Percentiles rank a stretch among this genome's conserved stretches.
These are phyloP conservation scores for Halocaridina rubra DNA, from an alignment of 2,888 invertebrate species.

Conservation along the genomic window DNA sequence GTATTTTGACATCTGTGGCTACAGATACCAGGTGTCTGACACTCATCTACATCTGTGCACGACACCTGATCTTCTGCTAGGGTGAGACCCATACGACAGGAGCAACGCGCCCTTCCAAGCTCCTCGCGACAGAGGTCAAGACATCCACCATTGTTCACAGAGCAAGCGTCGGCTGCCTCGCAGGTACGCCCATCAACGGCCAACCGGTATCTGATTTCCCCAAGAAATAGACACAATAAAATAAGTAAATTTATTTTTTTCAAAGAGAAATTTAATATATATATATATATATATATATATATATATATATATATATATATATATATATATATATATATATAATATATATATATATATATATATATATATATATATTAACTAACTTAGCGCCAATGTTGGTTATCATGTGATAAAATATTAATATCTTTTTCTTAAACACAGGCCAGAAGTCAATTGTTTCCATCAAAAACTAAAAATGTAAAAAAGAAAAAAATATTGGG, in stretches of 20 bases:
- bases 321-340: neutral
- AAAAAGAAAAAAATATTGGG: too few relatives aligned
- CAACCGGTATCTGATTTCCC: conserved; percentile 23
- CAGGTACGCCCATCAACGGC: conserved; percentile 63
- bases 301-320: neutral
- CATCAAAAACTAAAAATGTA: too few relatives aligned
- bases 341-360: neutral
- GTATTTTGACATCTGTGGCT: conserved; percentile 65
- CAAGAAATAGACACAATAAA: neutral
- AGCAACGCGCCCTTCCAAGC: conserved; percentile 65
- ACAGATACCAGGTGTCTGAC: conserved; percentile 66
- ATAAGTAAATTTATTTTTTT: neutral
- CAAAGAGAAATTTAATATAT: neutral
- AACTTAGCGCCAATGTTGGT: too few relatives aligned
- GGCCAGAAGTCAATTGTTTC: too few relatives aligned
- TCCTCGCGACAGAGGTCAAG: conserved; percentile 70
- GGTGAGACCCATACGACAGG: conserved; percentile 66
- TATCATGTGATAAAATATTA: too few relatives aligned
- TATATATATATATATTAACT: neutral
- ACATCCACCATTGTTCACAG: conserved; percentile 71
- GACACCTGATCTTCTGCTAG: conserved; percentile 65
- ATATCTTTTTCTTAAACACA: too few relatives aligned
- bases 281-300: neutral
- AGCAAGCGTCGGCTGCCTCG: conserved; percentile 66
- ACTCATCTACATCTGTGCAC: conserved; percentile 68